Conservation (phyloP, 2,797 vertebrate species). For the Crocidura indochinensis region DNA sequence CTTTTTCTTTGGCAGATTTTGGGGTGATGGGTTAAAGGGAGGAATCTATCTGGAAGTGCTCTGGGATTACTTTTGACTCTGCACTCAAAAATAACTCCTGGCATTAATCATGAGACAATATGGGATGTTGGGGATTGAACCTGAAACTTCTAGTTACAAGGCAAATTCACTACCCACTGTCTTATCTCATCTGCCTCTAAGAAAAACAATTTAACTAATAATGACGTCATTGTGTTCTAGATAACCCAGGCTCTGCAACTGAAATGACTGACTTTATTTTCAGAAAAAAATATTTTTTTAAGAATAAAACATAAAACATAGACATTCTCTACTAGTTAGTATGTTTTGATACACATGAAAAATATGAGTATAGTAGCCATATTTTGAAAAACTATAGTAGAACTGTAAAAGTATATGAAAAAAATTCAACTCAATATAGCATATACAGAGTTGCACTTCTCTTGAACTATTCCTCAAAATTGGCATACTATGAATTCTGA, state of each 20-base stretch:
- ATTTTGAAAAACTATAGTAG: neutral
- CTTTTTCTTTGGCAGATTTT: too few species aligned
- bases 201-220: conserved; percentile 12
- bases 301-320: conserved; percentile 23
- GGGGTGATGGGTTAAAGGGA: too few species aligned
- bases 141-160: too few species aligned
- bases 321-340: neutral
- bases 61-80: too few species aligned
- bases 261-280: neutral
- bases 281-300: conserved; percentile 45
- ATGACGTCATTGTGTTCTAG: neutral
- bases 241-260: neutral
- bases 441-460: accelerated
- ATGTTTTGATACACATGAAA: neutral
- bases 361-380: neutral
- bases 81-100: too few species aligned
- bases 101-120: too few species aligned
- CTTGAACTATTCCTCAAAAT: accelerated
- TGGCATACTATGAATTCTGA: accelerated
- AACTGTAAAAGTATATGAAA: neutral
- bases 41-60: too few species aligned
- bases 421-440: neutral
- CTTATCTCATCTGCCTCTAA: too few species aligned
- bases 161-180: too few species aligned
- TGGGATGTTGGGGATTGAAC: too few species aligned